Evolutionary conservation across 2,113 vertebrate species (phyloP), one percentile per base, ranked within the genome.

Genomic region (Tretioscincus oriximinensis): DNA sequence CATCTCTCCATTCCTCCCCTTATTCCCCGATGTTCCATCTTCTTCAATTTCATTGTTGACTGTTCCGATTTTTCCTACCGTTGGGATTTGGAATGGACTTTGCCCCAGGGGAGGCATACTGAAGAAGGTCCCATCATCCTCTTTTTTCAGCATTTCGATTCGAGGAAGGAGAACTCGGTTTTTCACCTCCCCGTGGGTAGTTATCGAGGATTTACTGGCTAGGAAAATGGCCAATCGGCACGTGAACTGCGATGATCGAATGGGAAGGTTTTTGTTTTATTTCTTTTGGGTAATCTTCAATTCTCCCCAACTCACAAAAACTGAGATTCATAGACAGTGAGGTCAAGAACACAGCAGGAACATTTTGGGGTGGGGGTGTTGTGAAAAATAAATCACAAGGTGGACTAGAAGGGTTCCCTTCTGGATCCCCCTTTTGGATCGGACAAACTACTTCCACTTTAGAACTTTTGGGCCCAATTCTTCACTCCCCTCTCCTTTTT

Each of bases 71-170:
- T 18, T 1, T 47, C 58, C 28, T 7, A 35, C 70, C 66, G 8
- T 82, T 71, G n/a, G 70, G 81, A 91, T 87, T 90, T 85, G 78
- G 45, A 83, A 0, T 29, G 21, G 24, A 26, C 21, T 3, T n/a
- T 28, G 1, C 4, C 10, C 5, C 2, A 12, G 7, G 21, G 22
- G 4, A 12, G 41, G 14, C 5, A 20, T 4, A 2, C 2, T 6
- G 54, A 58, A 58, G 16, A 18, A 58, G 18, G 54, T 12, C 14
- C 54, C 54, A 58, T 12, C 54, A 18, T 2, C 18, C 29, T 65
- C 75, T 21, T 24, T 22, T 6, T 8, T 45, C 58, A 9, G 5
- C 26, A 28, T 22, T 16, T 16, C 18, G 1, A 16, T 58, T 14
- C 18, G 54, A 58, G 54, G 54, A 7, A 54, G 51, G 51, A 54